These are phyloP conservation scores for Vidua chalybeata DNA, from an alignment of 2,113 vertebrate species.

Conservation along the genomic window DNA sequence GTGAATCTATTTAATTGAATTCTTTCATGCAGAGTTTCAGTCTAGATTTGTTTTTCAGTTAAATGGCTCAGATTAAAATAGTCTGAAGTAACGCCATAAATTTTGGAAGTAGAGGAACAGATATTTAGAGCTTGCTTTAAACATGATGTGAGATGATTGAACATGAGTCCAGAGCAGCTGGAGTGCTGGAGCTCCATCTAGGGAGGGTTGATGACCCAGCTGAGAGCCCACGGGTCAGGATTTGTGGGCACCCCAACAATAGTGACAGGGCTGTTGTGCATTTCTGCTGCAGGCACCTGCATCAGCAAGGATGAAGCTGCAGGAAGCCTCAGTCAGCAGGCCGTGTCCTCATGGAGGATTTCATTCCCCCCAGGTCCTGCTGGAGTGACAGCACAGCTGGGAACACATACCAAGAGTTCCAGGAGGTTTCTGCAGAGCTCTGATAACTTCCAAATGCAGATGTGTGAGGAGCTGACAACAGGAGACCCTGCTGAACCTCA, in stretches of 20 bases:
- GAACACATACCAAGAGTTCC: neutral
- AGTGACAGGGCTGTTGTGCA: accelerated
- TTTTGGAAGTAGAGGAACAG: neutral
- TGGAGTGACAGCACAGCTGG: neutral
- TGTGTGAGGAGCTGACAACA: neutral
- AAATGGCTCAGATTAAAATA: neutral
- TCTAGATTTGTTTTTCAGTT: conserved; percentile 20
- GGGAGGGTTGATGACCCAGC: neutral
- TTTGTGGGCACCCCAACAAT: accelerated
- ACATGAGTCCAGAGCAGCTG: neutral
- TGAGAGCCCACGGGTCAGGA: neutral
- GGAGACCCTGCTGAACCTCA: neutral
- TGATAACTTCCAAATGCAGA: neutral
- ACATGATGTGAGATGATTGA: neutral
- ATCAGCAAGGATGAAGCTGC: neutral
- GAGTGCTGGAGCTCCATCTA: neutral
- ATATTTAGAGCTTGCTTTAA: neutral
- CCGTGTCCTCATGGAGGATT: neutral
- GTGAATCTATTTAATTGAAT: conserved; percentile 28
- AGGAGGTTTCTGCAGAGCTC: neutral
- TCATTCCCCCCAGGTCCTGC: neutral
- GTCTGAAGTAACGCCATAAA: neutral
- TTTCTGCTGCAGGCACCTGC: neutral
- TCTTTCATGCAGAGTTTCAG: neutral
- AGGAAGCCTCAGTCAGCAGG: neutral